phyloP scores from a whole-genome alignment of 2,113 vertebrate genomes.

The Clarias macrocephalus region DNA sequence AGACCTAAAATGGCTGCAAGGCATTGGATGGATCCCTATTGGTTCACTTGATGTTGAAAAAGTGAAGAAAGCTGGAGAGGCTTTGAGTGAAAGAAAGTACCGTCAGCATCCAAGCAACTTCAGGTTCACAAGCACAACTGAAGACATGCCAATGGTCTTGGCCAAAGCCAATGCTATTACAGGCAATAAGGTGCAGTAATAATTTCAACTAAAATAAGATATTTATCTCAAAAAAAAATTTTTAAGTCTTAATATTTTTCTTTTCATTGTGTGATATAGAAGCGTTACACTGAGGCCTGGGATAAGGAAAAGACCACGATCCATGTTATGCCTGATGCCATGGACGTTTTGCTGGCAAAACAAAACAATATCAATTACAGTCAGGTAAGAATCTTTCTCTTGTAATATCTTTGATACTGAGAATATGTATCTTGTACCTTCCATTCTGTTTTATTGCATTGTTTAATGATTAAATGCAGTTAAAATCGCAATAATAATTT shows the following conservation, averaged over 20 bases:
- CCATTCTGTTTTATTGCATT: not conserved
- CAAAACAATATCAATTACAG: constrained; percentile 87
- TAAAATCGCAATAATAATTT: constrained; percentile 1
- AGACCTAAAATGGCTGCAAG: constrained; percentile 74
- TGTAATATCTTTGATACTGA: not conserved
- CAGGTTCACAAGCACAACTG: constrained; percentile 75
- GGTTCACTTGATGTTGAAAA: constrained; percentile 73
- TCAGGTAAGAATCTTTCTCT: constrained; percentile 60
- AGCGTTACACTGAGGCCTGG: constrained; percentile 74
- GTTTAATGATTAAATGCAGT: not conserved
- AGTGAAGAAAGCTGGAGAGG: constrained; percentile 73
- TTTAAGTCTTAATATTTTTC: not conserved
- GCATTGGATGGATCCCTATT: constrained; percentile 73
- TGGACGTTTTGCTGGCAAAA: constrained; percentile 81
- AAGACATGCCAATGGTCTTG: constrained; percentile 73
- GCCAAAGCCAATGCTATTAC: constrained; percentile 78
- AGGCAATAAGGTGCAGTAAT: constrained; percentile 58
- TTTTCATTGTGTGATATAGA: not conserved
- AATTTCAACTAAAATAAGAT: not conserved
- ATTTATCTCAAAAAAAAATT: not conserved
- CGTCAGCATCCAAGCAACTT: constrained; percentile 77
- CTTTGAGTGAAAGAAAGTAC: constrained; percentile 79
- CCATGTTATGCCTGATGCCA: constrained; percentile 86
- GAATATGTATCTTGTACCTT: not conserved
- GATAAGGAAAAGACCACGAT: constrained; percentile 80